phyloP scores from a whole-genome alignment of 2,113 vertebrate genomes.

The Campylorhamphus procurvoides region DNA sequence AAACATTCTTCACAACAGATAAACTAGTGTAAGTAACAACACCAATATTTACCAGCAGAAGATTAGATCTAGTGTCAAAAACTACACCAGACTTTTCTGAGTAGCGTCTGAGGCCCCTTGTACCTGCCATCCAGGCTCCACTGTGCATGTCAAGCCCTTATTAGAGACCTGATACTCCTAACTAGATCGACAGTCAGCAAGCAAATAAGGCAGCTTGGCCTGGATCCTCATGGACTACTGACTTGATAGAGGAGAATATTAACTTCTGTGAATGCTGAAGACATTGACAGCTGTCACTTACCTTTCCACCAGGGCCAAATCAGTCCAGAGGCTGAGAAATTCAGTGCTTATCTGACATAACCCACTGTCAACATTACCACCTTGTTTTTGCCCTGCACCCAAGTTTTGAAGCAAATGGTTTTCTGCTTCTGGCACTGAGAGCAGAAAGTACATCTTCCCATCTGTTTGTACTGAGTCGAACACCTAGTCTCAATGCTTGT shows the following conservation, averaged over 20 bases:
- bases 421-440: not conserved
- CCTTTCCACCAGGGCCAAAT: not conserved
- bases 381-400: not conserved
- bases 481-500: not conserved
- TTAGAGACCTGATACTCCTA: not conserved
- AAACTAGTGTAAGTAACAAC: not conserved
- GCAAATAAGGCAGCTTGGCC: not conserved
- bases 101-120: not conserved
- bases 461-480: not conserved
- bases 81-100: not conserved
- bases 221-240: not conserved
- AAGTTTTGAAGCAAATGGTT: not conserved
- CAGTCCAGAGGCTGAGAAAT: not conserved
- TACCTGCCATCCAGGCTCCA: not conserved
- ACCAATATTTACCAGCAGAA: not conserved
- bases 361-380: not conserved
- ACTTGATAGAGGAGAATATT: not conserved
- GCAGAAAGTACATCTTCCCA: not conserved
- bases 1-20: not conserved
- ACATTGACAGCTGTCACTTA: not conserved
- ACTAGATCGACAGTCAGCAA: not conserved
- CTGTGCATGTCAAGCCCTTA: rapidly evolving
- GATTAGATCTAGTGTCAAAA: not conserved
- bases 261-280: not conserved
- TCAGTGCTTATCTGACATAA: not conserved